Evolutionary conservation across 2,113 vertebrate genomes (phyloP), one percentile per base, ranked within the genome.

Genomic region (Psophia crepitans): DNA sequence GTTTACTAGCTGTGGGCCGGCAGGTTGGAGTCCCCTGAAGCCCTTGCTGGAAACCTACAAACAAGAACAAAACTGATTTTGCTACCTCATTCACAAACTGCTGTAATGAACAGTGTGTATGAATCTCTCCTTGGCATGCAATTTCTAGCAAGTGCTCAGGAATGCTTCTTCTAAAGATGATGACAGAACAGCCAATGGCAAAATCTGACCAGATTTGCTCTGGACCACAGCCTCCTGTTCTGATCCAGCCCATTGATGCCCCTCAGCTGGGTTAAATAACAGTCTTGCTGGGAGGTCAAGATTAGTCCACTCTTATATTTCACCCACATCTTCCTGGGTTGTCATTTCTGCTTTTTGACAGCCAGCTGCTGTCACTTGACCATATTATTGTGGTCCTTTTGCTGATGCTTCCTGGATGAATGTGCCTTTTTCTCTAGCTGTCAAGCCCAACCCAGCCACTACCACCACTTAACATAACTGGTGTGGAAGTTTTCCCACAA

Each of bases 261-360:
- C 27, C 33, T 78, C 48, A 71, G 56, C 46, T 9, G 4, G 56
- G 60, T 89, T 91, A 89, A 90, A 73, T 46, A 74, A 33, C 33
- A 89, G 23, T 65, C 75, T 83, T 61, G 22, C 58, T 65, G 28
- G 56, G n/a, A 93, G 91, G 80, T 91, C 84, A 89, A 74, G 60
- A 68, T 78, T 33, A 96, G 56, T 68, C 84, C 65, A 60, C 51
- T 84, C 35, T 23, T 63, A 8, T 92, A 84, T 95, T 84, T 96
- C 89, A 92, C 27, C 12, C 44, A 68, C 60, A 78, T 37, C 7
- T 68, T 71, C 46, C 27, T n/a, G 39, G 2, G 4, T 60, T 95
- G 84, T 89, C 56, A 87, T 64, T 89, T 92, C 69, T 85, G 48
- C 21, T 54, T 88, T 91, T 56, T 86, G 88, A 80, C 91, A 94